phyloP scores from a whole-genome alignment of 2,113 vertebrate genomes.

The Gasterosteus aculeatus region DNA sequence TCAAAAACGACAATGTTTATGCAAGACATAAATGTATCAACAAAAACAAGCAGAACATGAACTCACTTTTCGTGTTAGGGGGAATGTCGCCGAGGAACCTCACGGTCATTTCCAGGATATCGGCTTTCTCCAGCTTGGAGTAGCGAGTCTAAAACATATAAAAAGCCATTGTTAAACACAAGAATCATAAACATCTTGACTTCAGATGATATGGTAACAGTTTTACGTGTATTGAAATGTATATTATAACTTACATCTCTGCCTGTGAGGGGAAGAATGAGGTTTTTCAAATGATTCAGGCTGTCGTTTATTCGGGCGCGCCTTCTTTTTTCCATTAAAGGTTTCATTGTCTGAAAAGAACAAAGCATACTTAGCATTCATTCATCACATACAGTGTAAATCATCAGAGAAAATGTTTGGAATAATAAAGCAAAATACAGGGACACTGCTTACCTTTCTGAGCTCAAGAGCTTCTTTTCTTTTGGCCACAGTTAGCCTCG shows the following conservation, averaged over 20 bases:
- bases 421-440: not conserved
- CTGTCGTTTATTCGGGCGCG: conserved; percentile 89
- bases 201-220: not conserved
- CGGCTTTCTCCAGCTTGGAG: conserved; percentile 92
- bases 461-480: conserved; percentile 79
- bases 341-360: conserved; percentile 86
- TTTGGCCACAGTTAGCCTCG: conserved; percentile 76
- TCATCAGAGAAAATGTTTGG: not conserved
- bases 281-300: conserved; percentile 84
- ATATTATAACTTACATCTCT: conserved; percentile 83
- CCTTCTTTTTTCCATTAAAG: conserved; percentile 85
- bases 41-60: not conserved
- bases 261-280: conserved; percentile 87
- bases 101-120: conserved; percentile 92
- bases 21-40: no score
- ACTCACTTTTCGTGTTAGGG: conserved; percentile 78
- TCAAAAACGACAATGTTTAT: rapidly evolving
- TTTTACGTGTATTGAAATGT: not conserved
- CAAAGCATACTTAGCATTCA: conserved; percentile 21
- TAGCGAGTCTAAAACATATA: conserved; percentile 66
- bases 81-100: conserved; percentile 86
- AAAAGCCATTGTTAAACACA: conserved; percentile 23
- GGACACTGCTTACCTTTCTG: conserved; percentile 79
- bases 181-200: rapidly evolving
- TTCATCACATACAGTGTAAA: not conserved